Conservation (phyloP, 2,888 invertebrate species). For the Volucella inflata region DNA sequence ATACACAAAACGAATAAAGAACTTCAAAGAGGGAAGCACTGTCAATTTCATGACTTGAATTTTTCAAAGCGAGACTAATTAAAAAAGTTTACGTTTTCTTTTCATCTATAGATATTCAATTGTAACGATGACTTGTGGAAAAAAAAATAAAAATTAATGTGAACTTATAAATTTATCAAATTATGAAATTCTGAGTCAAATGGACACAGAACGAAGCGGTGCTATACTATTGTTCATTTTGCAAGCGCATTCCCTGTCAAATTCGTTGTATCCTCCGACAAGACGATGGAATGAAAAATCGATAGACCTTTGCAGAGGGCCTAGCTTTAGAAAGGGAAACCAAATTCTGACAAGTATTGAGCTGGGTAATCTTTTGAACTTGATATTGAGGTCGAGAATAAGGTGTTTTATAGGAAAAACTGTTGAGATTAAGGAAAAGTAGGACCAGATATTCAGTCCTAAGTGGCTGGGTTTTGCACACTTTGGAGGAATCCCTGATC, state of each 20-base stretch:
- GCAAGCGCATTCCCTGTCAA: neutral
- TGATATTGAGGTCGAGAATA: no score
- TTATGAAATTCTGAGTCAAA: neutral
- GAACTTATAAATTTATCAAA: neutral
- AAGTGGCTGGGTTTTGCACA: no score
- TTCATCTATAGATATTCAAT: constrained; percentile 37
- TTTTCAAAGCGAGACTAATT: constrained; percentile 65
- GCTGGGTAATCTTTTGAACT: no score
- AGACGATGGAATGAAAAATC: no score
- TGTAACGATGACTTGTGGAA: constrained; percentile 24
- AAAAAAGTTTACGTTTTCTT: constrained; percentile 58
- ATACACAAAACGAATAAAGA: neutral
- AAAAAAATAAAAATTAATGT: constrained; percentile 23
- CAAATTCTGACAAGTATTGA: no score
- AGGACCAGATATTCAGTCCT: no score
- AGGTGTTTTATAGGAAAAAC: no score
- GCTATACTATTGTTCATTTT: no score
- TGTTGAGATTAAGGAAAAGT: no score
- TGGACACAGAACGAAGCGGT: neutral
- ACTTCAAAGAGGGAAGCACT: constrained; percentile 30
- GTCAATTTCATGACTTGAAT: constrained; percentile 60
- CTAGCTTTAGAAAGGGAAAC: no score
- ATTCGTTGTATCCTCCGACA: neutral
- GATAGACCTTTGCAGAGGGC: no score
- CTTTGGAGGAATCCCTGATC: no score